These are phyloP conservation scores for Ormyrus labotus DNA, from an alignment of 2,888 invertebrate species.

Conservation along the genomic window DNA sequence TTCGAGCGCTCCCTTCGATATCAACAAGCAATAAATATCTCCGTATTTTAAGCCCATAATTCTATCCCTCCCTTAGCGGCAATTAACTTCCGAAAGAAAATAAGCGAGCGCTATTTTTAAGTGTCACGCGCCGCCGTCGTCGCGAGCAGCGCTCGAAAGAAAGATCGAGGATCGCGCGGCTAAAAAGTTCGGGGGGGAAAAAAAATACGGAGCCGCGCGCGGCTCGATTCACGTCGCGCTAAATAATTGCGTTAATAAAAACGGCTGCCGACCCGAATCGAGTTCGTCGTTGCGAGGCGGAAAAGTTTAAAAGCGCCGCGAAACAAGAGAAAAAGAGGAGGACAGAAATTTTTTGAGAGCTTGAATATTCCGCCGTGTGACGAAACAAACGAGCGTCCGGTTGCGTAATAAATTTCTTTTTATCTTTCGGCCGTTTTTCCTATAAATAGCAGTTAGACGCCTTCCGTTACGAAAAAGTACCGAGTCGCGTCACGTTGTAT, in stretches of 20 bases:
- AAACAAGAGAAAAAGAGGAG: not conserved
- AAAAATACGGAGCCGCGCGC: not conserved
- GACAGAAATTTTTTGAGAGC: not conserved
- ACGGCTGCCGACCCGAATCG: not conserved
- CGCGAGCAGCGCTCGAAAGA: not conserved
- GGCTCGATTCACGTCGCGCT: conserved; percentile 2
- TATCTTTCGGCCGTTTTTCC: conserved; percentile 12
- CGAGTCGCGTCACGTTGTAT: not conserved
- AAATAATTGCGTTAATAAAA: conserved; percentile 47
- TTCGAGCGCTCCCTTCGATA: conserved; percentile 53
- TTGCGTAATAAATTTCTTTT: conserved; percentile 50
- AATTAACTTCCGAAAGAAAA: conserved; percentile 38
- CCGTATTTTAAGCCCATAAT: conserved; percentile 43
- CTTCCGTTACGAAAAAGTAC: conserved; percentile 16
- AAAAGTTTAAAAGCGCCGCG: conserved; percentile 38
- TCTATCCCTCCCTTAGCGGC: conserved; percentile 38
- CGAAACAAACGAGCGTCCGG: conserved; percentile 17
- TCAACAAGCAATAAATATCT: conserved; percentile 38
- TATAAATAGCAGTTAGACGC: conserved; percentile 24
- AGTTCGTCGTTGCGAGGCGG: not conserved
- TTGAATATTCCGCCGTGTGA: not conserved
- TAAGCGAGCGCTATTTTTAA: conserved; percentile 40
- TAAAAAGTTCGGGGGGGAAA: not conserved
- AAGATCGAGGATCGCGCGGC: not conserved
- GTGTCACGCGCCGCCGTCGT: not conserved